Evolutionary conservation across 2,113 vertebrate species (phyloP), one percentile per base, ranked within the genome.

Genomic region (Nyctereutes procyonoides): DNA sequence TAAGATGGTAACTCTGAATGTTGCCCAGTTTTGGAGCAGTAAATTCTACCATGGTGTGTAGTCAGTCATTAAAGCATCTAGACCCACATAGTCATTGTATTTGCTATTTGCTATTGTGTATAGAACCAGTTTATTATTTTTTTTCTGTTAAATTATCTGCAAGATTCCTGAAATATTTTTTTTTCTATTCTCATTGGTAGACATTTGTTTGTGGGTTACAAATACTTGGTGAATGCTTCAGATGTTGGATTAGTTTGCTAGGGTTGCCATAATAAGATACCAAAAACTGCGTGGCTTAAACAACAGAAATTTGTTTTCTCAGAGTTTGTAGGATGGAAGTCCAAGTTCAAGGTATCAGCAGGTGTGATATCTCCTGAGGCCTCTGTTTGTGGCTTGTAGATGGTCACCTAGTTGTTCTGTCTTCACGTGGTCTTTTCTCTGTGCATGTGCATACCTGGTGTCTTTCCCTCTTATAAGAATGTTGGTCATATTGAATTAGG

Each of bases 261-360:
- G 51, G 32, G 26, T 55, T 90, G 35, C 32, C 51, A 55, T 85
- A 76, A 90, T 32, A 86, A 96, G 83, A 83, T 77, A 83, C 38
- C 77, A 92, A 12, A 62, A 80, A 80, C 10, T 56, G 10, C 15
- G 53, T 95, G 80, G 30, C 96, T 92, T 92, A 80, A 84, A 81
- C 63, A 94, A 82, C 43, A 88, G 51, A 88, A 95, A 95, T 96
- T 79, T 51, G 60, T 92, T 88, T 96, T 71, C 53, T 96, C n/a
- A 87, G 14, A 62, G 55, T 73, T 79, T 93, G 90, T 63, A 93
- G 20, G 43, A 56, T 95, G 6, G 30, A 71, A 93, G 30, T 95
- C 35, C 43, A 86, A 65, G 56, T 38, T 81, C 38, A 97, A 58
- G 26, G 32, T 74, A 51, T 84, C 30, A 48, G 30, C 22, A 74